Evolutionary conservation across 2,888 invertebrate genomes (phyloP).

Genomic region (Proisotoma minuta): DNA sequence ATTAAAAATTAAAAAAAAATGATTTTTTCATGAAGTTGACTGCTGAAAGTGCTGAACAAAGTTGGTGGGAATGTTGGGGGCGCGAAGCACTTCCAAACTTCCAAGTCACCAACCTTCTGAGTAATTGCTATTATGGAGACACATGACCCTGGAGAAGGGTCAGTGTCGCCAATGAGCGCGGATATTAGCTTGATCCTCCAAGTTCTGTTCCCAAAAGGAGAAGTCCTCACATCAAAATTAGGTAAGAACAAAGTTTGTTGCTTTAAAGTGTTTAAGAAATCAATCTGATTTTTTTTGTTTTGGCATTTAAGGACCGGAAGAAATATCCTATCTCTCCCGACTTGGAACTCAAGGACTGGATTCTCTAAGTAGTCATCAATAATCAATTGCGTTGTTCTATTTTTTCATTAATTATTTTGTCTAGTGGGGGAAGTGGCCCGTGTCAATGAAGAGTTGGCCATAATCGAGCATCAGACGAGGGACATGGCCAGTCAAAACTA

Average conservation of each 20-base stretch:
- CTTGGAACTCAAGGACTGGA: constrained; percentile 43
- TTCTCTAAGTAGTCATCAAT: constrained; percentile 36
- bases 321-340: constrained; percentile 35
- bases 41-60: too few species aligned
- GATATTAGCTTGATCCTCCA: too few species aligned
- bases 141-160: too few species aligned
- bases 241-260: not conserved
- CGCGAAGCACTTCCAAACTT: too few species aligned
- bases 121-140: too few species aligned
- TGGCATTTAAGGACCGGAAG: constrained; percentile 30
- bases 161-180: too few species aligned
- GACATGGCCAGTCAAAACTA: constrained; percentile 47
- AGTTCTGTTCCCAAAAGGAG: not conserved
- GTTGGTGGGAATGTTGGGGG: too few species aligned
- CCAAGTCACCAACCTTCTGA: too few species aligned
- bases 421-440: constrained; percentile 43
- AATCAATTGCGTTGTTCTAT: not conserved
- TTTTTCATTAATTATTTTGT: not conserved
- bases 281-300: not conserved
- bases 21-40: too few species aligned
- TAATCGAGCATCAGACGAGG: constrained; percentile 44
- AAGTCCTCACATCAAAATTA: not conserved
- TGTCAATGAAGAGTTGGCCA: constrained; percentile 42
- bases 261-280: not conserved
- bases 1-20: too few species aligned